A percentile compares a stretch with the other conserved stretches of the same genome.
Evolutionary conservation across 1,140 invertebrate species (phyloP).

Genomic region (Lordiphosa clarofinis): DNA sequence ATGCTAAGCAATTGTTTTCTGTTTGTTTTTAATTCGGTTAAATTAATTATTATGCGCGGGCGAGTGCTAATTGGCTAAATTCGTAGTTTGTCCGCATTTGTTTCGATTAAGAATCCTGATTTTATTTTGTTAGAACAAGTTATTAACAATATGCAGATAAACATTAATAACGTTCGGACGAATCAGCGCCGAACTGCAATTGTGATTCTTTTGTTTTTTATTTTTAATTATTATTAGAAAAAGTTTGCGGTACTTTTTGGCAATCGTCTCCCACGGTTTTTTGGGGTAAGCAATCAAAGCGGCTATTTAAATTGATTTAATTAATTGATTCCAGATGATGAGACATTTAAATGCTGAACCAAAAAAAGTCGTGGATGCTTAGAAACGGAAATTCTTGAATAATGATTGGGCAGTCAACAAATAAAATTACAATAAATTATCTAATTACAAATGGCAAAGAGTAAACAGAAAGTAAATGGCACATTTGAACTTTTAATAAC

Average conservation of each 20-base stretch:
- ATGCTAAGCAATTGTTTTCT: too few relatives aligned
- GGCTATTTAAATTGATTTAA: constrained; percentile 10
- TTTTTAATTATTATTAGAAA: constrained; percentile 5
- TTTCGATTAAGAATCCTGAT: constrained; percentile 1
- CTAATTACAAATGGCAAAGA: constrained; percentile 6
- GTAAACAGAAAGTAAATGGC: constrained; percentile 1
- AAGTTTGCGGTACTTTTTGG: constrained; percentile 11
- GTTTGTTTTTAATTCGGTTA: not conserved
- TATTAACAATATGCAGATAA: constrained; percentile 3
- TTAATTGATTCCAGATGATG: constrained; percentile 12
- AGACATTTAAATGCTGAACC: constrained; percentile 3
- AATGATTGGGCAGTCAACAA: not conserved
- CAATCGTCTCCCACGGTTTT: constrained; percentile 7
- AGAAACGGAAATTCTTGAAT: constrained; percentile 11
- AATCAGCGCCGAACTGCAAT: constrained; percentile 1
- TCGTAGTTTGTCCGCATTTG: constrained; percentile 2
- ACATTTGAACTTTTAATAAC: not conserved
- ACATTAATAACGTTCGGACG: constrained; percentile 6
- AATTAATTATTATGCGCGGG: constrained; percentile 1
- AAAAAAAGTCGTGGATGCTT: constrained; percentile 4
- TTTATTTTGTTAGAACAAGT: constrained; percentile 6
- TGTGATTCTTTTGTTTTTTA: constrained; percentile 2
- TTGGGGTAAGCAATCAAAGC: not conserved
- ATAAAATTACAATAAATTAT: not conserved
- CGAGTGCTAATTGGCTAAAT: constrained; percentile 8